Base-by-base conservation (phyloP, 2,888 invertebrate species). In the Heliconius aoede region DNA sequence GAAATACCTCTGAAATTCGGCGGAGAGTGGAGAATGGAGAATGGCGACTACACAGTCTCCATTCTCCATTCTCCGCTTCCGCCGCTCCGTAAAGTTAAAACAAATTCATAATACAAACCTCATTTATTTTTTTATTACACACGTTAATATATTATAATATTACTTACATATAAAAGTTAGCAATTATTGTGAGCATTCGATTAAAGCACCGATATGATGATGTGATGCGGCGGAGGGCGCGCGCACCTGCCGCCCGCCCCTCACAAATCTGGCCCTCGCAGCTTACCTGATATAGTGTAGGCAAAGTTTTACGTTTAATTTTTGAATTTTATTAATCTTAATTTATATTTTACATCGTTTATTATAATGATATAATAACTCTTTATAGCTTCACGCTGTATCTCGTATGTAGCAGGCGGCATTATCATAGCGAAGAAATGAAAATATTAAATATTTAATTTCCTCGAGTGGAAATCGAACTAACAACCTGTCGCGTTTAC, bases 201-300 rank as follows among this genome's bases (percentile, higher is more conserved):
- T 55, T 30, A 55, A 32, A 55, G 69, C 32, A 30, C 32, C 72
- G 61, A 61, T 46, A 71, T 69, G 71, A 73, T 73, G 36, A 73
- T 72, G 72, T 67, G 71, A 73, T 30, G 65, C 26, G 46, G 65
- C 87, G 85, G 89, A 92, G 93, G 94, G 93, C 88, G 88, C 83
- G 80, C 84, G 86, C 93, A 93, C 93, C 94, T 93, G 93, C 92
- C 90, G 83, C 80, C 85, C 85, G 84, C 86, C 93, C 93, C 91
- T 88, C 87, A 88, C 87, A 91, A 94, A 93, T 93, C 93, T 93
- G 92, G 89, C 90, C 89, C 89, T 88, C 87, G 85, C 89, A 87
- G 89, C 89, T 88, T 88, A 88, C 88, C 85, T 88, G 79, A 18
- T 69, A 67, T 76, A 90, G 92, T 88, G 89, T 82, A 90, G 1